Conservation (phyloP, 2,888 invertebrate species). For the Sminthurides aquaticus region DNA sequence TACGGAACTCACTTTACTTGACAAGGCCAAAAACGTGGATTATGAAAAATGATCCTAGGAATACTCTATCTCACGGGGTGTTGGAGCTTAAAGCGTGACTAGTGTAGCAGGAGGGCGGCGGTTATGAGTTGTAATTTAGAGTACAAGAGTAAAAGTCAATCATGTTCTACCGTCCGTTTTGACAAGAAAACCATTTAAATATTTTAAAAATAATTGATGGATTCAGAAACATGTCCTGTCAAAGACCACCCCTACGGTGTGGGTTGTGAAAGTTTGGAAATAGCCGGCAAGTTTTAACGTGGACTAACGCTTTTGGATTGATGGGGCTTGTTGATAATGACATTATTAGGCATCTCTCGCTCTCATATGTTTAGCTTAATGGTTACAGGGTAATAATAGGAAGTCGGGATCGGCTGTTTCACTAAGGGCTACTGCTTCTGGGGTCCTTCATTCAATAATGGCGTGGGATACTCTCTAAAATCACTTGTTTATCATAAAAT, state of each 20-base stretch:
- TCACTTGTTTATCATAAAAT: constrained; percentile 24
- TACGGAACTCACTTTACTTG: not conserved
- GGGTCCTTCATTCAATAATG: no score
- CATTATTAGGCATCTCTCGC: not conserved
- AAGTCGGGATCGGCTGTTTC: no score
- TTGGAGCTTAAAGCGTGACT: not conserved
- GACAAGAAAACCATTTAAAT: not conserved
- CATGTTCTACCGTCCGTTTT: not conserved
- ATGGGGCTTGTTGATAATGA: not conserved
- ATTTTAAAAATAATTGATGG: not conserved
- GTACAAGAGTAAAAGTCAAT: no score
- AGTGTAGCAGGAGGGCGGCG: not conserved
- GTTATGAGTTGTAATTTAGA: no score
- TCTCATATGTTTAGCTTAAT: no score
- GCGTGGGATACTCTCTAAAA: not conserved
- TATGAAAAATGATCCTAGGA: constrained; percentile 5
- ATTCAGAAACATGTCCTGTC: not conserved
- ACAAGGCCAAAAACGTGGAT: not conserved
- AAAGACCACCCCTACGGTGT: no score
- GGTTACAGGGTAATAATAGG: no score
- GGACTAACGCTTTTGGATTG: no score
- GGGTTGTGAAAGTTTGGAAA: no score
- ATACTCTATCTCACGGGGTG: not conserved
- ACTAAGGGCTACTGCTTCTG: no score
- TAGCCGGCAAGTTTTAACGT: no score